These are phyloP conservation scores for Dromiciops gliroides DNA, from an alignment of 2,113 vertebrate genomes.

Conservation along the genomic window DNA sequence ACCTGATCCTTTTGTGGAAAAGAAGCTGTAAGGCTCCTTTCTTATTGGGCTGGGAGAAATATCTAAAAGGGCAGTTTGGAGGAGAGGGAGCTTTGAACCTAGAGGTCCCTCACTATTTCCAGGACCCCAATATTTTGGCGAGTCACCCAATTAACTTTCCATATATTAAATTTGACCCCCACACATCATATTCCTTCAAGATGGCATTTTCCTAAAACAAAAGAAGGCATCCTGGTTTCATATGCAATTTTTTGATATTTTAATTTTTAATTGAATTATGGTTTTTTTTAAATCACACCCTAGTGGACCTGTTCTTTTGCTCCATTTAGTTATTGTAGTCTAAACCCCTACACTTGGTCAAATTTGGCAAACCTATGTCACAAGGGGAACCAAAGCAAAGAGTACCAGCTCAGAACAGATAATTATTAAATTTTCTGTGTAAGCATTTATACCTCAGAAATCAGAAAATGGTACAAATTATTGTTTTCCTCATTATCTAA, in stretches of 20 bases:
- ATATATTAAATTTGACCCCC: too few relatives aligned
- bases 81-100: too few relatives aligned
- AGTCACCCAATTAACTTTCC: too few relatives aligned
- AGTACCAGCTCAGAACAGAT: not conserved
- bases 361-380: conserved; percentile 38
- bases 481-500: not conserved
- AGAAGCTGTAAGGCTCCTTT: too few relatives aligned
- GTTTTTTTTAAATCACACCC: not conserved
- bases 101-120: too few relatives aligned
- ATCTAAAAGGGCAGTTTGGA: too few relatives aligned
- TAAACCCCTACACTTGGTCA: not conserved
- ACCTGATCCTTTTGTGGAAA: too few relatives aligned
- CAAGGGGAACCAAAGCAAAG: not conserved
- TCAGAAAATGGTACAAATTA: not conserved
- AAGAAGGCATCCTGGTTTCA: not conserved
- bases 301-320: not conserved
- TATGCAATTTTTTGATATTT: not conserved
- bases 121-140: too few relatives aligned
- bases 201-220: not conserved
- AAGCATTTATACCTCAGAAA: not conserved
- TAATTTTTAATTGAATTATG: not conserved
- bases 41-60: too few relatives aligned
- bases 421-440: not conserved
- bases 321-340: conserved; percentile 28
- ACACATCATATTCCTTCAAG: not conserved